phyloP scores from a whole-genome alignment of 2,888 invertebrate genomes.

The Diadegma fenestrale region DNA sequence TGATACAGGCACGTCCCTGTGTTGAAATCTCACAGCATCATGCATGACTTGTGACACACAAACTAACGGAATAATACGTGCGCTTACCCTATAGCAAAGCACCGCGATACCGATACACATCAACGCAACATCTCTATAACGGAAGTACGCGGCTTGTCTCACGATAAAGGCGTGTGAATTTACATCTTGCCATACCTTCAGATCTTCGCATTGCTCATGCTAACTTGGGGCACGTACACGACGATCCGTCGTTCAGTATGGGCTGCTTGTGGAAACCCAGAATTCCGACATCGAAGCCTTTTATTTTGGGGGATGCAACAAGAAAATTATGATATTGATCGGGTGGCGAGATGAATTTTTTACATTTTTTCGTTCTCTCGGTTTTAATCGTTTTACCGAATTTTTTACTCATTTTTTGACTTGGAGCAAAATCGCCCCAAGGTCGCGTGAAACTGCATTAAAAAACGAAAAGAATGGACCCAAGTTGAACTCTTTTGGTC shows the following conservation, averaged over 20 bases:
- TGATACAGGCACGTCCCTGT: conserved; percentile 4
- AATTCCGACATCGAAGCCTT: too few species aligned
- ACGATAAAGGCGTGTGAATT: not conserved
- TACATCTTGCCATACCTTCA: not conserved
- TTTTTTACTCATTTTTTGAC: too few species aligned
- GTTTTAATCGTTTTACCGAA: too few species aligned
- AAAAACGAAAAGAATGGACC: too few species aligned
- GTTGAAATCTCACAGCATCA: conserved; percentile 19
- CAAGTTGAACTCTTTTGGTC: too few species aligned
- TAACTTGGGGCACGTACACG: not conserved
- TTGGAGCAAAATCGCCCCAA: too few species aligned
- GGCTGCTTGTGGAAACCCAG: too few species aligned
- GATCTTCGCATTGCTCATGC: not conserved
- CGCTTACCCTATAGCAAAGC: not conserved
- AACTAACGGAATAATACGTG: not conserved
- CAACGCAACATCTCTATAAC: not conserved
- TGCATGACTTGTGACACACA: conserved; percentile 22
- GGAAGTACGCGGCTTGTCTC: conserved; percentile 12
- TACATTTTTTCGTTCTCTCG: too few species aligned
- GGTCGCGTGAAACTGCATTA: too few species aligned
- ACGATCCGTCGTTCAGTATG: not conserved
- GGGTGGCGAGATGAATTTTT: too few species aligned
- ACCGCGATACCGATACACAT: conserved; percentile 3
- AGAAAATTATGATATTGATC: too few species aligned
- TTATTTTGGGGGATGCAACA: too few species aligned